Evolutionary conservation across 2,797 vertebrate species (phyloP), one percentile per base, ranked within the genome.

Genomic region (Peromyscus aztecus): DNA sequence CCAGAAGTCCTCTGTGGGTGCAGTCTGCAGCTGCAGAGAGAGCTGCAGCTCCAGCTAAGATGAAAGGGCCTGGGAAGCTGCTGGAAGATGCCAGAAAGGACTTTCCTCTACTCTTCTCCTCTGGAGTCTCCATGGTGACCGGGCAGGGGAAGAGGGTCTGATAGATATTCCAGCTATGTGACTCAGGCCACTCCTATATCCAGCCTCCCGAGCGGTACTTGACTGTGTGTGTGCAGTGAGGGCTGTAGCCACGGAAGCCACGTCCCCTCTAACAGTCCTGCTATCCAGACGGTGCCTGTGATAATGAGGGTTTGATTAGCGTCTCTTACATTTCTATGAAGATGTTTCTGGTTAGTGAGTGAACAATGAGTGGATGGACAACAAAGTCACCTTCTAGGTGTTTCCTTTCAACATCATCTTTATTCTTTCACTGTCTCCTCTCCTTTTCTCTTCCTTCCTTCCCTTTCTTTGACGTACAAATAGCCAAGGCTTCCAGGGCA

Each of bases 71-170:
- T 2, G 65, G 69, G 95, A 67, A 83, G 82, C 29, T 55, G n/a
- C 91, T 87, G 57, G 89, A 61, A 78, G 86, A 65, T 24, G 71
- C 24, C 46, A 82, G 82, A 91, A 67, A 65, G 43, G 37, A 73
- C 88, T 63, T 87, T 59, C 77, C 43, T 76, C 69, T 65, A 77
- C 69, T 75, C 71, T 92, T 63, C 29, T 19, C 17, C 29, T 16
- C 76, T 52, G 59, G 52, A 84, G 65, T 96, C 94, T 93, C 96
- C 97, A 91, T 96, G 90, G 96, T 77, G 95, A 95, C 90, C 1
- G 0, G 21, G 43, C 63, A 86, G 89, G 63, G 85, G 34, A 29
- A 49, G 52, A 43, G 65, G n/a, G 91, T 90, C 82, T 2, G 46
- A 52, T 8, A 69, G 71, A 76, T 78, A 97, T 94, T 55, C 85